These are phyloP conservation scores for Augochlorella aurata DNA, from an alignment of 2,888 invertebrate species.

Conservation along the genomic window DNA sequence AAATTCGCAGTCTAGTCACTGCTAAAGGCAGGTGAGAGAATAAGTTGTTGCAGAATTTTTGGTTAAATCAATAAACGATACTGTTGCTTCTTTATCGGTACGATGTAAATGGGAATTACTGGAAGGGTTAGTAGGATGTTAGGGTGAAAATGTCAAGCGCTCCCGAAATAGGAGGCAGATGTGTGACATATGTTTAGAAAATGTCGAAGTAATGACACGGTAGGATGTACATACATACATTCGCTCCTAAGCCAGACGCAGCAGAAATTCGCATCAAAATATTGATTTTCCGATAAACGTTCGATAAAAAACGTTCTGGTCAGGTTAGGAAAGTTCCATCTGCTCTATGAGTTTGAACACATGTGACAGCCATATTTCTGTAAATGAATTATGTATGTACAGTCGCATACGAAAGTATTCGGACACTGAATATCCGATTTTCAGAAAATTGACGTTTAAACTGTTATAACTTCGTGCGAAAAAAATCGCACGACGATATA, in stretches of 20 bases:
- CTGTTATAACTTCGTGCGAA: too few species aligned
- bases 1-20: too few species aligned
- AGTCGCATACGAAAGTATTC: neutral
- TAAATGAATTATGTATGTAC: constrained; percentile 6
- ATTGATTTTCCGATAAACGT: constrained; percentile 2
- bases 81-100: neutral
- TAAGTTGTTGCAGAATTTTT: neutral
- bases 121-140: neutral
- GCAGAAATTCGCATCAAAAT: neutral
- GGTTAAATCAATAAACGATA: neutral
- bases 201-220: neutral
- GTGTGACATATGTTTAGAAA: neutral
- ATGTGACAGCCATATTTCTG: constrained; percentile 2
- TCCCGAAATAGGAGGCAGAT: neutral
- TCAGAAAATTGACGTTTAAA: too few species aligned
- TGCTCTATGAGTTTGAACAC: neutral
- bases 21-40: neutral
- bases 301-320: neutral
- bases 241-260: neutral
- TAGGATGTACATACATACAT: neutral
- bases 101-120: neutral
- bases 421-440: too few species aligned
- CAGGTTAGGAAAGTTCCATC: neutral
- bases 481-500: too few species aligned
- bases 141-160: neutral